These are phyloP conservation scores for Panagrolaimus sp. DNA, from an alignment of 1,140 invertebrate genomes.

Conservation along the genomic window DNA sequence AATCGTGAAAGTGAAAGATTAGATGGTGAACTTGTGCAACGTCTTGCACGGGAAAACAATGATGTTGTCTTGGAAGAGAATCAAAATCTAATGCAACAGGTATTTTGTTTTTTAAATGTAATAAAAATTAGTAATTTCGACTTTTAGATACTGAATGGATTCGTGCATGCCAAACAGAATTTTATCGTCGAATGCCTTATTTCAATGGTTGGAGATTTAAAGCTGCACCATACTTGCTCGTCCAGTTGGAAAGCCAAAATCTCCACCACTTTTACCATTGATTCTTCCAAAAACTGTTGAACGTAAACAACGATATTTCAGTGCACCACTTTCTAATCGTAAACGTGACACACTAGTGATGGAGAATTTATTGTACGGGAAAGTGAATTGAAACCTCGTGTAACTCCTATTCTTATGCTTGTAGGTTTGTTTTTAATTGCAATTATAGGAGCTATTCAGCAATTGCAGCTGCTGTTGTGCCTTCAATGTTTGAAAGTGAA, in stretches of 20 bases:
- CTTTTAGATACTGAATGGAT: neutral
- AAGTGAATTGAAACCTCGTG: neutral
- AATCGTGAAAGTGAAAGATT: neutral
- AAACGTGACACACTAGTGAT: neutral
- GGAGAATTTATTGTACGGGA: constrained; percentile 1
- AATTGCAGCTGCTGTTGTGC: no score
- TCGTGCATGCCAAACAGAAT: constrained; percentile 10
- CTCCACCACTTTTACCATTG: neutral
- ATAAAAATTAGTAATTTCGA: neutral
- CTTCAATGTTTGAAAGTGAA: no score
- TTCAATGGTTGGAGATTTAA: constrained; percentile 10
- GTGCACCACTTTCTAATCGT: neutral
- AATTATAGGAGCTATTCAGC: no score
- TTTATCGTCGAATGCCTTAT: neutral
- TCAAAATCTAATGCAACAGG: neutral
- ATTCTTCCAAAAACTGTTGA: neutral
- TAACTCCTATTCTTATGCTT: neutral
- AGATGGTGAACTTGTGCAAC: neutral
- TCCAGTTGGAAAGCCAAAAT: neutral
- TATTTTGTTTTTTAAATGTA: neutral
- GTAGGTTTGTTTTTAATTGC: neutral
- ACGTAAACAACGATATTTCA: neutral
- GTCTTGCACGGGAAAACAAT: neutral
- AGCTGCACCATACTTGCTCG: neutral
- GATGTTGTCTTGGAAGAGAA: neutral